Conservation (phyloP, 2,797 vertebrate species). For the Pangasius krempfi region DNA sequence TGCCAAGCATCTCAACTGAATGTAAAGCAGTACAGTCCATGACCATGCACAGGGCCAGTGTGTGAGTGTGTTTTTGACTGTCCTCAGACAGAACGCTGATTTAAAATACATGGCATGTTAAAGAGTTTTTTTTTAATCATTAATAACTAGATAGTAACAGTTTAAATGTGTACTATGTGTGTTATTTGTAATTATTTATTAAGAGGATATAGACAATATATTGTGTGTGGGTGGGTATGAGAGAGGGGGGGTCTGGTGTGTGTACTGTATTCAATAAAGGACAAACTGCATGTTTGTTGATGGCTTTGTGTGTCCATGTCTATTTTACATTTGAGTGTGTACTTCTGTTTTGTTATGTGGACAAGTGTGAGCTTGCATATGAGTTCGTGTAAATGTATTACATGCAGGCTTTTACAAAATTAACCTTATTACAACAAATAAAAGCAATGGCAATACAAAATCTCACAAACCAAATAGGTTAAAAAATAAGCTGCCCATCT, state of each 20-base stretch:
- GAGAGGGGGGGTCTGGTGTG: not conserved
- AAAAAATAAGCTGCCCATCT: constrained; percentile 40
- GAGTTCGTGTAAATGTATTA: not conserved
- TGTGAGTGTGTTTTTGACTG: not conserved
- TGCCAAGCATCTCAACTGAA: too few relatives aligned
- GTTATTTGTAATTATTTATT: not conserved
- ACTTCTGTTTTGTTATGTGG: not conserved
- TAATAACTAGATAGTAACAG: not conserved
- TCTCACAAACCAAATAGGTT: constrained; percentile 34
- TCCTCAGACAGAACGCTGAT: not conserved
- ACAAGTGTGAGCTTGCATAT: not conserved
- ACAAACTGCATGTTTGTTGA: constrained; percentile 5
- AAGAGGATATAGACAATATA: not conserved
- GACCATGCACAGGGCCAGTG: not conserved
- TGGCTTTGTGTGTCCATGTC: constrained; percentile 17
- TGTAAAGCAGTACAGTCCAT: not conserved
- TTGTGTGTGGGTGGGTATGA: not conserved
- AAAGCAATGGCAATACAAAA: constrained; percentile 24
- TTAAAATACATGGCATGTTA: not conserved
- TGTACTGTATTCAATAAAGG: not conserved
- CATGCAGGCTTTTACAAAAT: constrained; percentile 21
- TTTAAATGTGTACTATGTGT: not conserved
- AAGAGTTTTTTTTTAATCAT: not conserved
- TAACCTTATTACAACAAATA: constrained; percentile 25
- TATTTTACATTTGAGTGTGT: constrained; percentile 49